Evolutionary conservation across 2,888 invertebrate genomes (phyloP).

Genomic region (Ectemnius cavifrons): DNA sequence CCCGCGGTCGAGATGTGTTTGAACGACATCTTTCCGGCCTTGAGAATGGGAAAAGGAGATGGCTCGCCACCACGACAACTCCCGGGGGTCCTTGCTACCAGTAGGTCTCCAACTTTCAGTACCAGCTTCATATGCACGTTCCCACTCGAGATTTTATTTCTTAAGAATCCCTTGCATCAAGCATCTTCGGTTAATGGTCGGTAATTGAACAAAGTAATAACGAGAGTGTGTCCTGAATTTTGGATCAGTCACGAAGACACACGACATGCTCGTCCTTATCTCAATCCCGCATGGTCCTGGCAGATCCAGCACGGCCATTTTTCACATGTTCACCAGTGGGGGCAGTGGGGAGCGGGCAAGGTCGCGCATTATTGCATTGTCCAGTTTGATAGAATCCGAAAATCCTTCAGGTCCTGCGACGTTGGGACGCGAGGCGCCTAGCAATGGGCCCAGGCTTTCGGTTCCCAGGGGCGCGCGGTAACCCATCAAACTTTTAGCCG

Average conservation of each 20-base stretch:
- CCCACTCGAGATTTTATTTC: background rate
- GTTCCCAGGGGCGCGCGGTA: constrained; percentile 72
- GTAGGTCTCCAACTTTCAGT: constrained; percentile 40
- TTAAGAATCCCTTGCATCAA: too few species aligned
- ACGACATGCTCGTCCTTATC: too few species aligned
- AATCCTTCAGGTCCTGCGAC: constrained; percentile 74
- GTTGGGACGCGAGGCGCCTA: constrained; percentile 70
- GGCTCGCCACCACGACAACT: constrained; percentile 50
- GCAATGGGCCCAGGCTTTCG: constrained; percentile 71
- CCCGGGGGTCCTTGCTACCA: constrained; percentile 58
- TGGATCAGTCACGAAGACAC: too few species aligned
- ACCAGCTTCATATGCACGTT: background rate
- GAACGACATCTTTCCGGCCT: constrained; percentile 62
- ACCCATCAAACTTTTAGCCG: constrained; percentile 78
- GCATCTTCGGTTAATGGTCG: background rate
- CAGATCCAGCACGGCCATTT: constrained; percentile 57
- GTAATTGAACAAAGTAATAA: background rate
- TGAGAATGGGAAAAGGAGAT: constrained; percentile 57
- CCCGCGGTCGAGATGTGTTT: constrained; percentile 68
- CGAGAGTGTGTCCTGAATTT: too few species aligned
- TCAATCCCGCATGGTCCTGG: background rate
- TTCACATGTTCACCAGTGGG: constrained; percentile 59
- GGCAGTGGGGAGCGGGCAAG: constrained; percentile 51
- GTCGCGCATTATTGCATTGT: constrained; percentile 76
- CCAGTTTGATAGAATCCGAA: constrained; percentile 78